Conservation (phyloP, 1,140 invertebrate genomes). For the Anagrus nilaparvatae region DNA sequence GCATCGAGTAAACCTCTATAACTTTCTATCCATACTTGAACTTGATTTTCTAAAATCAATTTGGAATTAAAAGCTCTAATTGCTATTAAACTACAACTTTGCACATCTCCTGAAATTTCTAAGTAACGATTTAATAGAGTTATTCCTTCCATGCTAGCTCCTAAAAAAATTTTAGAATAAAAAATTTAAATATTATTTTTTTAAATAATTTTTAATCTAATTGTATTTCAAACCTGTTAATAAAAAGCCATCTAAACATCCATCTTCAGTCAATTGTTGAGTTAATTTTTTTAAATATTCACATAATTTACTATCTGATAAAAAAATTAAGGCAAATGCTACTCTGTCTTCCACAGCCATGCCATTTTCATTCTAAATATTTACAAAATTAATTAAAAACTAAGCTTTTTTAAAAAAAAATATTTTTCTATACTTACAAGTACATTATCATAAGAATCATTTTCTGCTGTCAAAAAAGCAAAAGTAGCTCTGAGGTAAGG, state of each 20-base stretch:
- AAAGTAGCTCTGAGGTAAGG: conserved; percentile 88
- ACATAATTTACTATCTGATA: conserved; percentile 68
- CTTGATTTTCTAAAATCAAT: conserved; percentile 51
- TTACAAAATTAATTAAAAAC: conserved; percentile 13
- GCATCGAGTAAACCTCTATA: conserved; percentile 65
- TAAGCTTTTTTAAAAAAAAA: conserved; percentile 13
- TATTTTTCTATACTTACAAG: conserved; percentile 51
- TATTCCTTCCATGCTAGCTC: conserved; percentile 61
- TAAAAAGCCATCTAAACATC: conserved; percentile 76
- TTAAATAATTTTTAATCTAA: conserved; percentile 4
- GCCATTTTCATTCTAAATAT: conserved; percentile 62
- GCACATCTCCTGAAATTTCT: conserved; percentile 84
- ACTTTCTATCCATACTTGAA: conserved; percentile 65
- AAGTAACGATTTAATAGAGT: conserved; percentile 80
- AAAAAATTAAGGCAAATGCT: conserved; percentile 86
- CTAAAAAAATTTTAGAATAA: conserved; percentile 30
- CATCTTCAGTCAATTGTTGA: conserved; percentile 59
- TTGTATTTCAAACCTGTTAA: conserved; percentile 60
- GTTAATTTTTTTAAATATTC: conserved; percentile 69
- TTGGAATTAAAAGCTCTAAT: conserved; percentile 61
- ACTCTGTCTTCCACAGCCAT: conserved; percentile 79
- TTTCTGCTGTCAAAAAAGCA: conserved; percentile 77
- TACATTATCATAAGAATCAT: conserved; percentile 68
- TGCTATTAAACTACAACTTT: conserved; percentile 76
- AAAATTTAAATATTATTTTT: conserved; percentile 13